Conservation (phyloP, 2,113 vertebrate species). For the Cervus canadensis region DNA sequence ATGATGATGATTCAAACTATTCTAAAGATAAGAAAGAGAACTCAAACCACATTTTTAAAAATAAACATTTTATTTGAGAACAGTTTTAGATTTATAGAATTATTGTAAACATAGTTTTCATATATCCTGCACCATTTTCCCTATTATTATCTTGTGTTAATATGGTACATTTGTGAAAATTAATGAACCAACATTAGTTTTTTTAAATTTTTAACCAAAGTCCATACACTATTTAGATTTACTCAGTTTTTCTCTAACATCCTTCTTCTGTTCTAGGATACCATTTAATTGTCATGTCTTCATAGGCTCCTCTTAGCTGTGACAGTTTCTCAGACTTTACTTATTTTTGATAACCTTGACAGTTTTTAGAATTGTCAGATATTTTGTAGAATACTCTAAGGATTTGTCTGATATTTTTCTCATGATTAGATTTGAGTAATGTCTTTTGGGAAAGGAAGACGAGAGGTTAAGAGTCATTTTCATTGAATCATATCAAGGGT, state of each 20-base stretch:
- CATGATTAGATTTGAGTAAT: neutral
- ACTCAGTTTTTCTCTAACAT: neutral
- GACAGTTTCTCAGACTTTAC: slow-evolving; percentile 17
- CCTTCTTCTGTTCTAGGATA: neutral
- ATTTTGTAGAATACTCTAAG: neutral
- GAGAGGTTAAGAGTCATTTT: neutral
- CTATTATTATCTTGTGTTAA: slow-evolving; percentile 20
- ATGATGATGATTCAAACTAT: slow-evolving; percentile 30
- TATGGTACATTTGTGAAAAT: slow-evolving; percentile 25
- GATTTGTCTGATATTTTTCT: slow-evolving; percentile 9
- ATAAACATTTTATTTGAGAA: slow-evolving; percentile 38
- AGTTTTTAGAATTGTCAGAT: neutral
- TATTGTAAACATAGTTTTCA: slow-evolving; percentile 30
- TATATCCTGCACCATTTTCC: neutral
- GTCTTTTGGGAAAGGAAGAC: neutral
- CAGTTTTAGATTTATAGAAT: slow-evolving; percentile 32
- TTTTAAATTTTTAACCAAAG: neutral
- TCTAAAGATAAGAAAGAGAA: slow-evolving; percentile 44
- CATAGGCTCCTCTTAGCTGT: neutral
- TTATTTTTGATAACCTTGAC: slow-evolving; percentile 23
- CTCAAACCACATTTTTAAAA: slow-evolving; percentile 25
- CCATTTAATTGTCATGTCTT: neutral
- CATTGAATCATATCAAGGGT: neutral
- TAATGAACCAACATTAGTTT: neutral
- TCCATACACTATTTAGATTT: neutral